Evolutionary conservation across 2,888 invertebrate genomes (phyloP).

Genomic region (Sphaerophoria taeniata): DNA sequence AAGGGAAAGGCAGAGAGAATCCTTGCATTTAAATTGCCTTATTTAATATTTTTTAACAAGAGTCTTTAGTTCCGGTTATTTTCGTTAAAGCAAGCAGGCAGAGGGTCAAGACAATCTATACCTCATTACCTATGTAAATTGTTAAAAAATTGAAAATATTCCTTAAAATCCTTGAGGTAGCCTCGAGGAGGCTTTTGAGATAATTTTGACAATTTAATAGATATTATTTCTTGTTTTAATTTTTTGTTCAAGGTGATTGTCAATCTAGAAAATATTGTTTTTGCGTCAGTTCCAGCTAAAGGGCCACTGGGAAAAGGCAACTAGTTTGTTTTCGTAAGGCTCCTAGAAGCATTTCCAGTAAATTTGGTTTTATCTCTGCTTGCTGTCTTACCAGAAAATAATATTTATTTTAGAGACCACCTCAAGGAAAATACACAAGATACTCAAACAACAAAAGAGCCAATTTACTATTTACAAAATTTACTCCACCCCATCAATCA

Average conservation of each 20-base stretch:
- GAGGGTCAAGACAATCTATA: too few species aligned
- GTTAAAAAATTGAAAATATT: neutral
- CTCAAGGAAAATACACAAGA: too few species aligned
- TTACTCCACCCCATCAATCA: slow-evolving; percentile 46
- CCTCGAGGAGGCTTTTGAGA: neutral
- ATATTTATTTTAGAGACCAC: slow-evolving; percentile 1
- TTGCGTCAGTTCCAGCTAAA: too few species aligned
- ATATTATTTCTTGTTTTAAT: too few species aligned
- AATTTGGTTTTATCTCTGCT: slow-evolving; percentile 1
- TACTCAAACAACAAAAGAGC: slow-evolving; percentile 16
- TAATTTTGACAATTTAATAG: neutral
- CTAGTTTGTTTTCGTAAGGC: neutral
- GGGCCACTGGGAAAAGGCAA: too few species aligned
- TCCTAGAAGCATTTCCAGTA: neutral
- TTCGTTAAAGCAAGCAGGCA: neutral
- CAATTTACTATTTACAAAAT: slow-evolving; percentile 29
- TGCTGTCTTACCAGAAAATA: neutral
- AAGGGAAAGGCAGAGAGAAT: neutral
- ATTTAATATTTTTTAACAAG: neutral
- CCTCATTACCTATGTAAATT: slow-evolving; percentile 10
- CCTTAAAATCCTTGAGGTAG: neutral
- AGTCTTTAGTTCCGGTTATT: slow-evolving; percentile 14
- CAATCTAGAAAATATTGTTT: neutral
- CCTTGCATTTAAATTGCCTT: slow-evolving; percentile 5
- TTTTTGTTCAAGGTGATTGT: neutral